Evolutionary conservation across 2,113 vertebrate genomes (phyloP), one percentile per base, ranked within the genome.

Genomic region (Xenopus laevis): DNA sequence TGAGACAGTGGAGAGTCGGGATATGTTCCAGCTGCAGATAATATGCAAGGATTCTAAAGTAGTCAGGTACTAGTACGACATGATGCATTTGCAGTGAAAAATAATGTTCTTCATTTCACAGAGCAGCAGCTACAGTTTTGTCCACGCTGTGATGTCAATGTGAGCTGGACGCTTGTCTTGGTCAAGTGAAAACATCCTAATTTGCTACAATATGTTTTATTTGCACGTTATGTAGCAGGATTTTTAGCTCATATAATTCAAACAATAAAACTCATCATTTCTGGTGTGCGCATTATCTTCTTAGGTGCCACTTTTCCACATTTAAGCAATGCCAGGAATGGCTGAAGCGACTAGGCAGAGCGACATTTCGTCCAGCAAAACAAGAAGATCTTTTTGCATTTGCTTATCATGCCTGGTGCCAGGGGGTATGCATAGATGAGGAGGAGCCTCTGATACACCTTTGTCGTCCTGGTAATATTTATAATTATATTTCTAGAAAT

Each of bases 321-420:
- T 98, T 99, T 81, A 98, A 98, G 90, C 96, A 96, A 89, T 99
- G 97, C 86, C 96, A 99, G 93, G 95, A 98, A 87, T 99, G 97
- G 97, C 89, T 95, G 3, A 96, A 96, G 81, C 88, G 96, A 78
- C 86, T 99, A 52, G 94, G 88, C 84, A 87, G 91, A 82, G 95
- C 94, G 80, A 93, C 92, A 0, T 91, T 92, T 45, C 94, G 94
- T 81, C 97, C 97, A 8, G 86, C 95, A 18, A 93, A 96, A 62
- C 92, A 95, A n/a, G 97, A 99, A 82, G 97, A 98, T 82, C 91
- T 99, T 79, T 99, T 99, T 60, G 96, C 97, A 0, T 93, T 99
- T 77, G 97, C 97, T 18, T 98, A 97, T 84, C 97, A 99, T 0
- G 97, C 97, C 0, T 98, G 97, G 97, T 98, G 97, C 86, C 87